Base-by-base conservation (phyloP, 1,140 invertebrate genomes). In the Formica selysi region DNA sequence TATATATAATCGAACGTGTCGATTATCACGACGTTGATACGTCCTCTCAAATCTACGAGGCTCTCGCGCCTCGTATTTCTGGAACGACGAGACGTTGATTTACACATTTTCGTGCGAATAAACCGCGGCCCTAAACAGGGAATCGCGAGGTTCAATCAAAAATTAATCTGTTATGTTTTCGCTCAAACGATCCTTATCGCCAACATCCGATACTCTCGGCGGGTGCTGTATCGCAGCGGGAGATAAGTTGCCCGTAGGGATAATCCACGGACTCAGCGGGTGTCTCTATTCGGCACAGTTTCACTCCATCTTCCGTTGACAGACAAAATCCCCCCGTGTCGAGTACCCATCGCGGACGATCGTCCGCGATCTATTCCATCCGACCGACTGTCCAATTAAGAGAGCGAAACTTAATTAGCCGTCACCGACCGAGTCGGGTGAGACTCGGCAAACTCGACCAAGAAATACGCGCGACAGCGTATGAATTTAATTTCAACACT, bases 241-340 rank as follows among this genome's bases (percentile, higher is more conserved):
- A 88, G 88, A 91, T 91, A 92, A 90, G 87, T 91, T 84, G 89
- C 70, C 68, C 84, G 68, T 80, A 74, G 84, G 90, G 91, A 92
- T 95, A 95, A 95, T 94, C 94, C 93, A 85, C 76, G 91, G 92
- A 93, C 92, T 95, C 93, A 94, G 86, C 93, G 91, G 85, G 88
- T 94, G 95, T 95, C 95, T 94, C 93, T 92, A 91, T 92, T 94
- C 91, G 87, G 83, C 93, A 92, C 86, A 89, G 91, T 93, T 95
- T 95, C 94, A 95, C 95, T 95, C 94, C 92, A 95, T 95, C 95
- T 95, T 95, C 91, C 89, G 94, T 93, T 95, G 95, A 95, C 95
- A 95, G 93, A 93, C 91, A 91, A 94, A 95, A 95, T 95, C 94
- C 93, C 93, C 90, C 80, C 84, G 84, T 81, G 88, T 76, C 86